Base-by-base conservation (phyloP, 1,140 invertebrate genomes). In the Leptinotarsa undecemlineata region DNA sequence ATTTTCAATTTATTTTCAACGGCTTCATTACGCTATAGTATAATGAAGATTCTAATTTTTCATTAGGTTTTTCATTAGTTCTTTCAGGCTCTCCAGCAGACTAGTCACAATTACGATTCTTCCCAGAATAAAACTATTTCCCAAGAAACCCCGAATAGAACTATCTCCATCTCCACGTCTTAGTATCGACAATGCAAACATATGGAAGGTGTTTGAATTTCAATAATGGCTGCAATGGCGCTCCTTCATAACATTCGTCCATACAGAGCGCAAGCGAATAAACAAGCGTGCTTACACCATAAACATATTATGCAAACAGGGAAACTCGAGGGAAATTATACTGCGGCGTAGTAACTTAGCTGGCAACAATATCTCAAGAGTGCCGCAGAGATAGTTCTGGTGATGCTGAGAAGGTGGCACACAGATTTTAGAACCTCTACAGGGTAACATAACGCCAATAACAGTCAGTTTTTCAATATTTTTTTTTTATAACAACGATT, bases 321-420 rank as follows among this genome's bases (percentile, higher is more conserved):
- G 73, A 72, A 78, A 78, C 79, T 80, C 79, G 26, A 61, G 79
- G 79, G 79, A 80, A 80, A 80, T 80, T 80, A 80, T 78, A 51
- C 75, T 78, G 75, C 77, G 63, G 75, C 75, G 75, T 57, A 57
- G 51, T 57, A 57, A 57, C 15, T 57, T 57, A 61, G 75, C 71
- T 17, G 51, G 51, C 51, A 57, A 57, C 51, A 71, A 78, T 76
- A 74, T 78, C 75, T 71, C 68, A 67, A 26, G 74, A 77, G 76
- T 74, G 71, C 73, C 71, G 74, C 74, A 73, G 68, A 61, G 69
- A 74, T 51, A 76, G 67, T 78, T 71, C 76, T 76, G 71, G 15
- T 20, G 23, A 11, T 60, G 21, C 21, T 20, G 21, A 48, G 14
- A 14, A n/a, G 67, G 4, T 13, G 26, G 26, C 33, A 42, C 26